Conservation (phyloP, 1,140 invertebrate genomes). For the Augochlora pura region DNA sequence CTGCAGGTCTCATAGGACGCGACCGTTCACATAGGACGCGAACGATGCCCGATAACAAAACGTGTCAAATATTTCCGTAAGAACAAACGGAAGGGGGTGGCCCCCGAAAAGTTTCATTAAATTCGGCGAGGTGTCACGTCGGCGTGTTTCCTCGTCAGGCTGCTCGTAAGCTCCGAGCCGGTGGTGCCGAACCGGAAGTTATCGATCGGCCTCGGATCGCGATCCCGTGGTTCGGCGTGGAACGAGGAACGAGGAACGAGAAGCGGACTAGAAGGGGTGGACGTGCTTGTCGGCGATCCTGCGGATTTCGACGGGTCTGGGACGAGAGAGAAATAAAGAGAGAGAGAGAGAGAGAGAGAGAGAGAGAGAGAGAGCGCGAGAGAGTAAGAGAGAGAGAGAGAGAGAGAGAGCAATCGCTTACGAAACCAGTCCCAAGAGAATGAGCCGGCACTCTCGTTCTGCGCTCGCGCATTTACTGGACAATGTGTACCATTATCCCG, state of each 20-base stretch:
- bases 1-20: no score
- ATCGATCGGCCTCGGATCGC: background rate
- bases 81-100: no score
- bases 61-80: no score
- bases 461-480: constrained; percentile 38
- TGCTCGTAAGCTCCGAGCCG: constrained; percentile 7
- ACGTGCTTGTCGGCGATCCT: background rate
- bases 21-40: no score
- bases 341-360: no score
- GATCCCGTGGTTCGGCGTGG: constrained; percentile 11
- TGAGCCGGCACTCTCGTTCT: constrained; percentile 63
- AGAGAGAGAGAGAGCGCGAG: no score
- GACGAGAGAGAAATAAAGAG: no score
- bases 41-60: no score
- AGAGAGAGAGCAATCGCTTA: constrained; percentile 21
- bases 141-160: background rate
- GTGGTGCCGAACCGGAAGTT: background rate
- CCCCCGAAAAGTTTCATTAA: no score
- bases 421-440: constrained; percentile 59
- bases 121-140: background rate
- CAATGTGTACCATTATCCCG: constrained; percentile 36
- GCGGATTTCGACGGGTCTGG: background rate
- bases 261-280: background rate
- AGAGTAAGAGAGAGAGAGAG: no score
- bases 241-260: constrained; percentile 12